phyloP scores from a whole-genome alignment of 2,888 invertebrate genomes.

The Sphinx pinastri region DNA sequence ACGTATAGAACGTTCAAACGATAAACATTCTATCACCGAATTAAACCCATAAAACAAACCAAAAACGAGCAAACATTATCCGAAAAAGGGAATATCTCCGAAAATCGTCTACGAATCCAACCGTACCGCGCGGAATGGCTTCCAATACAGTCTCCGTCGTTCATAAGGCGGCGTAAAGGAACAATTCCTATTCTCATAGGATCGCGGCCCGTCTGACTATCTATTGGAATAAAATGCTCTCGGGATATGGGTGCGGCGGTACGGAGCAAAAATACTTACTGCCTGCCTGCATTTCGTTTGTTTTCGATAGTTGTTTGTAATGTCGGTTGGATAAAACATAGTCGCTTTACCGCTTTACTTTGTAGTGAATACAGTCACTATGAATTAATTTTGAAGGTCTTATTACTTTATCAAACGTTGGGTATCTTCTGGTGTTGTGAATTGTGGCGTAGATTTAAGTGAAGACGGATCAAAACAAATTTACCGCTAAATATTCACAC shows the following conservation, averaged over 20 bases:
- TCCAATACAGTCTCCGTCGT: conserved; percentile 37
- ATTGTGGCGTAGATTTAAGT: too few relatives aligned
- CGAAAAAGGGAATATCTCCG: conserved; percentile 19
- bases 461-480: too few relatives aligned
- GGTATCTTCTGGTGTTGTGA: too few relatives aligned
- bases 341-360: too few relatives aligned
- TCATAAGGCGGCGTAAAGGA: conserved; percentile 39
- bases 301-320: not conserved
- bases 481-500: too few relatives aligned
- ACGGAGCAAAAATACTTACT: conserved; percentile 23
- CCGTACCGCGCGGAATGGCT: conserved; percentile 33
- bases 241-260: conserved; percentile 34
- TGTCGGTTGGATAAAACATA: not conserved
- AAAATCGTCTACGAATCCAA: conserved; percentile 27
- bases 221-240: conserved; percentile 34
- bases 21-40: conserved; percentile 8
- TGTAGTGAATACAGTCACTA: too few relatives aligned
- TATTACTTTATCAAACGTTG: too few relatives aligned
- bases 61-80: conserved; percentile 4
- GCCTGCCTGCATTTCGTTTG: conserved; percentile 18
- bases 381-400: too few relatives aligned
- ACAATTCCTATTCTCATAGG: conserved; percentile 45
- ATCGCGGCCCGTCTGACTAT: conserved; percentile 35
- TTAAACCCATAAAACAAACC: conserved; percentile 23
- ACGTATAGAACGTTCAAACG: not conserved